Evolutionary conservation across 2,113 vertebrate genomes (phyloP).

Genomic region (Platysteira castanea): DNA sequence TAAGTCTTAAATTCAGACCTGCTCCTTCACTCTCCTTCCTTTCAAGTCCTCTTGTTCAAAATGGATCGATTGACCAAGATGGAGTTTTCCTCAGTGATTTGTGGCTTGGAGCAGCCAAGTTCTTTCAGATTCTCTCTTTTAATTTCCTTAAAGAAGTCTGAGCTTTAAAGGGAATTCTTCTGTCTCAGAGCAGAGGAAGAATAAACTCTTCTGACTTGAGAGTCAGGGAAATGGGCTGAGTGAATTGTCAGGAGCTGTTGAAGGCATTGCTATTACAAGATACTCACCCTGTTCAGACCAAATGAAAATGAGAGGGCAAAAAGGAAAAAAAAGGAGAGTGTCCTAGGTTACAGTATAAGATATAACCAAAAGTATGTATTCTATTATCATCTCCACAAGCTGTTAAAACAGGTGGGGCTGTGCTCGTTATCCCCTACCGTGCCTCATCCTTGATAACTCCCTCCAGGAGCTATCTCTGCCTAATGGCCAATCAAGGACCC

Average conservation of each 20-base stretch:
- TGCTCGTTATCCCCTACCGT: too few relatives aligned
- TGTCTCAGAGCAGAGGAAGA: not conserved
- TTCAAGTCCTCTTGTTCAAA: not conserved
- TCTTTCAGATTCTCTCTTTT: not conserved
- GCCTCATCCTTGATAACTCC: too few relatives aligned
- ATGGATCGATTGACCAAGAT: not conserved
- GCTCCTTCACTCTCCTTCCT: not conserved
- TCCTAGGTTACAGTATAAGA: too few relatives aligned
- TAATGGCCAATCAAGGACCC: too few relatives aligned
- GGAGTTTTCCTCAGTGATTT: conserved; percentile 1
- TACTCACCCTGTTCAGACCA: not conserved
- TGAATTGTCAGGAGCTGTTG: not conserved
- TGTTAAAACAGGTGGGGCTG: too few relatives aligned
- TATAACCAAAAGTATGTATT: too few relatives aligned
- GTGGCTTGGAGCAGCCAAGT: not conserved
- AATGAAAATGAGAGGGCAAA: not conserved
- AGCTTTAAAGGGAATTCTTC: conserved; percentile 1
- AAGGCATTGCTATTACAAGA: not conserved
- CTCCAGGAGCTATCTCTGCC: too few relatives aligned
- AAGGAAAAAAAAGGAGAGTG: too few relatives aligned
- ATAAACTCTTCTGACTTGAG: not conserved
- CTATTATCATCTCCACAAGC: too few relatives aligned
- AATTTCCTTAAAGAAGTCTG: not conserved
- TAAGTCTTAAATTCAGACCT: not conserved
- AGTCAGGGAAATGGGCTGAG: not conserved